These are phyloP conservation scores for Siniperca knerii DNA, from an alignment of 2,113 vertebrate genomes.

Conservation along the genomic window DNA sequence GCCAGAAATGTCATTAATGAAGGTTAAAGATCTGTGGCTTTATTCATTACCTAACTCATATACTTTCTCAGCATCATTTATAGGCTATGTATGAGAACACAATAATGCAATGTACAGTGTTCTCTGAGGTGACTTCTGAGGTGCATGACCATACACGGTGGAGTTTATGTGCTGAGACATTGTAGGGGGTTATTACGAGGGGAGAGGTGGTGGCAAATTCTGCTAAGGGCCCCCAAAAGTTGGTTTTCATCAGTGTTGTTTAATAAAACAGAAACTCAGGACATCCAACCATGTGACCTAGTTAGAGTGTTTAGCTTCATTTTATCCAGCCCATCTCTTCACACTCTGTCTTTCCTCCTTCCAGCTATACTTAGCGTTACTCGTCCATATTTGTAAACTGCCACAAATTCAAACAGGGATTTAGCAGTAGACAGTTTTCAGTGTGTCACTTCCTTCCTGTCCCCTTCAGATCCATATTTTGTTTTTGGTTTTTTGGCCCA, in stretches of 20 bases:
- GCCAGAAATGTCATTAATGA: too few species aligned
- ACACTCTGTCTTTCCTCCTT: constrained; percentile 7
- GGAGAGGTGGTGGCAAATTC: not conserved
- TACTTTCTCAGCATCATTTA: too few species aligned
- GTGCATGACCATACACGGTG: too few species aligned
- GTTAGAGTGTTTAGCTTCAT: constrained; percentile 14
- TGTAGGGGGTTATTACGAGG: not conserved
- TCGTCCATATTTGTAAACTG: constrained; percentile 27
- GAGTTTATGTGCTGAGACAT: not conserved
- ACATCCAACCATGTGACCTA: constrained; percentile 26
- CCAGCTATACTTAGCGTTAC: constrained; percentile 26
- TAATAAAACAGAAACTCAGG: constrained; percentile 2
- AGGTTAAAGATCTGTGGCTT: too few species aligned
- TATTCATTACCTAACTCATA: too few species aligned
- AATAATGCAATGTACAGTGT: not conserved
- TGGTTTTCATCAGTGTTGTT: not conserved
- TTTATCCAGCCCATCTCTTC: constrained; percentile 5
- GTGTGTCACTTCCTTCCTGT: constrained; percentile 31
- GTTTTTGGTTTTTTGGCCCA: not conserved
- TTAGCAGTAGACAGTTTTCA: constrained; percentile 18
- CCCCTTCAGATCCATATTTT: constrained; percentile 3
- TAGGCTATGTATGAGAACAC: too few species aligned
- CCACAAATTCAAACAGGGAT: constrained; percentile 21
- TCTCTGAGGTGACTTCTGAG: not conserved
- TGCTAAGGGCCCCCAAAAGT: not conserved